phyloP scores from a whole-genome alignment of 2,113 vertebrate species.

The Sebastes schlegelii region DNA sequence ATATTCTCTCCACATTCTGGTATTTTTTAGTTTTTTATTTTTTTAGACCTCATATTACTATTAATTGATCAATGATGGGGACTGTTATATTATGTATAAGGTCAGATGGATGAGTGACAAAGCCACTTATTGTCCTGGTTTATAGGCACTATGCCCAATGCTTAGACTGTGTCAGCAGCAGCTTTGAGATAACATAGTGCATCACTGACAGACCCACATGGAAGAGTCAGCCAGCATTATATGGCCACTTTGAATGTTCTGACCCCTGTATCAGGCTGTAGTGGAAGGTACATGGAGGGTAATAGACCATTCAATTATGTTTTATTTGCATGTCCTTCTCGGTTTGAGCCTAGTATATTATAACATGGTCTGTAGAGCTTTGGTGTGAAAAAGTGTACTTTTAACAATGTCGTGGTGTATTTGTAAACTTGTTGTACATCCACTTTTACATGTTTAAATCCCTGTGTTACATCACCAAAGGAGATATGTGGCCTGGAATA shows the following conservation, averaged over 20 bases:
- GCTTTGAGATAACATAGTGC: constrained; percentile 54
- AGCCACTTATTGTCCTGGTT: constrained; percentile 51
- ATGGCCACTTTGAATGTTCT: constrained; percentile 36
- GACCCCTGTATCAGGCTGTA: constrained; percentile 29
- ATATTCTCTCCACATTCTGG: background rate
- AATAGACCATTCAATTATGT: constrained; percentile 26
- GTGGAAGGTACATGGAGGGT: constrained; percentile 3
- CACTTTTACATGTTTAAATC: constrained; percentile 1
- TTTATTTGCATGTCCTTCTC: background rate
- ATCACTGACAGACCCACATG: constrained; percentile 60
- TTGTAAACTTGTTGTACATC: background rate
- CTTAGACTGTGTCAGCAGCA: constrained; percentile 65
- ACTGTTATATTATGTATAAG: constrained; percentile 9
- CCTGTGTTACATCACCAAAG: constrained; percentile 3
- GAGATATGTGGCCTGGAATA: constrained; percentile 23
- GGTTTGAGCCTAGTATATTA: background rate
- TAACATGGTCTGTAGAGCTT: background rate
- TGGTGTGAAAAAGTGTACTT: background rate
- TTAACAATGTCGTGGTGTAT: background rate
- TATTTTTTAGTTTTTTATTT: background rate
- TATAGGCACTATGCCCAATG: constrained; percentile 22
- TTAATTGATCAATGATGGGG: constrained; percentile 21
- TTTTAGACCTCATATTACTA: background rate
- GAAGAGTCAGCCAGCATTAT: constrained; percentile 58
- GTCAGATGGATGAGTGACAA: constrained; percentile 42